Evolutionary conservation across 1,140 invertebrate genomes (phyloP).

Genomic region (Paraescarpia echinospica): DNA sequence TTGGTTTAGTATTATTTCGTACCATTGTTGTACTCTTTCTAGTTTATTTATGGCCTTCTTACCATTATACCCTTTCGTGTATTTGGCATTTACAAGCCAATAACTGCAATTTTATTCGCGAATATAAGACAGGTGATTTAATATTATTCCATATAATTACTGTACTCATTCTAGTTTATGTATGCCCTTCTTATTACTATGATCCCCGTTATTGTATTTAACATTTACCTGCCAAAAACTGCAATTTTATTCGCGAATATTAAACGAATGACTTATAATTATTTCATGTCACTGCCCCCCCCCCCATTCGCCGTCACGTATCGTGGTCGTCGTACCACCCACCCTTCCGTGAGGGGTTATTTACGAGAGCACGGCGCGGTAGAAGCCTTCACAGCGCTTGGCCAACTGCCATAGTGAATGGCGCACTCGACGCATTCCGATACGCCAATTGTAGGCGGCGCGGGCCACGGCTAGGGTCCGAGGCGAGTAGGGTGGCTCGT

Average conservation of each 20-base stretch:
- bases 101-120: not conserved
- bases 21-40: too few relatives aligned
- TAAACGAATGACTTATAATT: not conserved
- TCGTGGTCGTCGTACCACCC: not conserved
- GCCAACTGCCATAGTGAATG: not conserved
- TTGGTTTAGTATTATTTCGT: not conserved
- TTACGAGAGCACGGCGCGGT: not conserved
- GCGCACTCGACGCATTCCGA: not conserved
- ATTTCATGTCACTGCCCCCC: not conserved
- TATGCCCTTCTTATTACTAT: too few relatives aligned
- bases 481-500: not conserved
- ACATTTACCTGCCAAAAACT: not conserved
- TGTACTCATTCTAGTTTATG: too few relatives aligned
- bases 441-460: not conserved
- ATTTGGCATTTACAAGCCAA: not conserved
- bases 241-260: not conserved
- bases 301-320: not conserved
- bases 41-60: too few relatives aligned
- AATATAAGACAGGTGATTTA: not conserved
- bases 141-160: not conserved
- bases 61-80: too few relatives aligned
- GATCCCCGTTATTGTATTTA: not conserved
- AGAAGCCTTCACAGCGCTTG: not conserved
- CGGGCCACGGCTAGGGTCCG: too few relatives aligned
- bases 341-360: not conserved